Evolutionary conservation across 2,113 vertebrate genomes (phyloP).

Genomic region (Plecturocebus donacophilus): DNA sequence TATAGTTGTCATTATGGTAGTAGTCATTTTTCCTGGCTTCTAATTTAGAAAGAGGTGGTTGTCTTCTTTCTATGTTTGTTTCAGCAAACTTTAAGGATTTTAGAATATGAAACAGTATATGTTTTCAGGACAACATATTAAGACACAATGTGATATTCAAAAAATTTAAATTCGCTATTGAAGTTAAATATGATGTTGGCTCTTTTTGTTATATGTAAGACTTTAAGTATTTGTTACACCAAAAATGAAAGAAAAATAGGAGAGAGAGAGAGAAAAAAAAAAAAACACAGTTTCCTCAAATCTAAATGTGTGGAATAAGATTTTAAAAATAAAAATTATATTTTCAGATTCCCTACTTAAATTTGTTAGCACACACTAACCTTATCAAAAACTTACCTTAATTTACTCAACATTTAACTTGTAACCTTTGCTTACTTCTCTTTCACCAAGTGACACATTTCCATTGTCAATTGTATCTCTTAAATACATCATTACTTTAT

Average conservation of each 20-base stretch:
- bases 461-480: background rate
- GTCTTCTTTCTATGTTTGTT: background rate
- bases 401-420: background rate
- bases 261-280: background rate
- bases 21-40: background rate
- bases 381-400: background rate
- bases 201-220: background rate
- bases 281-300: background rate
- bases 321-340: background rate
- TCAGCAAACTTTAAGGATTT: background rate
- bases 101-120: background rate
- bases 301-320: background rate
- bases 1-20: no score
- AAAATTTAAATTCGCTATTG: background rate
- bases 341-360: background rate
- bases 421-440: background rate
- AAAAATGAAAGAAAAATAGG: background rate
- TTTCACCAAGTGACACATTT: background rate
- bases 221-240: background rate
- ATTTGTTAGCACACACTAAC: background rate
- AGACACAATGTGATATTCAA: background rate
- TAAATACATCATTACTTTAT: background rate
- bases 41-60: background rate
- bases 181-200: background rate
- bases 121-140: background rate